Evolutionary conservation across 2,888 invertebrate species (phyloP).

Genomic region (Papilio elwesi): DNA sequence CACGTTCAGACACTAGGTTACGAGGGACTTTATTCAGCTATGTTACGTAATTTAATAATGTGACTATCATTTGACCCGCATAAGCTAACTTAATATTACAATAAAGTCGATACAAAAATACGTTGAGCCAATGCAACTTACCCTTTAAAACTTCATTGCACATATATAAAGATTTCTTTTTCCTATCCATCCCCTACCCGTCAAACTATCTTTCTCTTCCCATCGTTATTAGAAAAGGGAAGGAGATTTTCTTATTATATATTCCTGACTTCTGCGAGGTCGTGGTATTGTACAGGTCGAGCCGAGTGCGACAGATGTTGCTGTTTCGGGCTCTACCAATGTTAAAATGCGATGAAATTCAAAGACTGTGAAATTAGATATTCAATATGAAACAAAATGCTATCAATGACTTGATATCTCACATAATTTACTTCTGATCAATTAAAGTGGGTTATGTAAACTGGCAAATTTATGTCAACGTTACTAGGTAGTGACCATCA

Average conservation of each 20-base stretch:
- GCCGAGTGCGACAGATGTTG: too few relatives aligned
- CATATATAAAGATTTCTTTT: too few relatives aligned
- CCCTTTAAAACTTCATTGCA: background rate
- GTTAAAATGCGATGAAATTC: background rate
- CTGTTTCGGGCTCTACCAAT: too few relatives aligned
- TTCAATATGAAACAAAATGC: background rate
- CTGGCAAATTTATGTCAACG: background rate
- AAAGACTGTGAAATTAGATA: too few relatives aligned
- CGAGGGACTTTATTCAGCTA: conserved; percentile 13
- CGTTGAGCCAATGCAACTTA: background rate
- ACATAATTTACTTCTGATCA: background rate
- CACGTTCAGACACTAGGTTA: conserved; percentile 24
- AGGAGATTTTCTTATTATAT: too few relatives aligned
- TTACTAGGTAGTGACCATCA: background rate
- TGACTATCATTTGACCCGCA: conserved; percentile 14
- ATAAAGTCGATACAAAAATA: background rate
- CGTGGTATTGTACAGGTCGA: too few relatives aligned
- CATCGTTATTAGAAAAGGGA: too few relatives aligned
- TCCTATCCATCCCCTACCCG: too few relatives aligned
- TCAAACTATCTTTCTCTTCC: too few relatives aligned
- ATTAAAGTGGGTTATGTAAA: conserved; percentile 1
- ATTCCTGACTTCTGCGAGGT: too few relatives aligned
- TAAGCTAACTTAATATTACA: background rate
- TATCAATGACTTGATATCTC: conserved; percentile 2
- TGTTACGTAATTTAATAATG: conserved; percentile 19